Evolutionary conservation across 2,113 vertebrate genomes (phyloP), one percentile per base, ranked within the genome.

Genomic region (Pseudorhombus dupliciocellatus): DNA sequence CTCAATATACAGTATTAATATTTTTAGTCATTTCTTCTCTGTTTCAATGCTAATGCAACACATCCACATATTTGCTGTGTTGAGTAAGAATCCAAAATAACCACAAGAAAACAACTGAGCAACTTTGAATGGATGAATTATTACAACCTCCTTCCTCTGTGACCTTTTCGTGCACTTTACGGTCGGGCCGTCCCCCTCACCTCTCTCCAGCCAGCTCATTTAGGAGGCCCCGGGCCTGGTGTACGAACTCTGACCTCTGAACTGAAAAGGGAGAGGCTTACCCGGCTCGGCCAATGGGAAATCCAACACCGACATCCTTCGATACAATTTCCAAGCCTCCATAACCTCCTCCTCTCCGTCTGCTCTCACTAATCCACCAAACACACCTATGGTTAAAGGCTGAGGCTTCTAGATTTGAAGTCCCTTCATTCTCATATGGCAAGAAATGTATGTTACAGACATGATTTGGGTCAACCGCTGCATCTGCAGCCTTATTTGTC

Each of bases 231-330:
- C 61, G 0, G 89, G 84, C 68, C 70, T 73, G 73, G 42, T 75
- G 60, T 31, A 7, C 80, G 84, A 89, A 54, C 88, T 77, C 79
- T 87, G 79, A 88, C 86, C 85, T 53, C 15, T 75, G 63, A 61
- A 71, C 80, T 89, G 75, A 80, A 87, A 88, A 83, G 79, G 75
- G 74, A 83, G 77, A 84, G 87, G 74, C 79, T 86, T 75, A 78
- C 5, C 79, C 22, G 25, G 57, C 77, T 18, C 4, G 59, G 51
- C 68, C 44, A 75, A 86, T 40, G 60, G 71, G 87, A 89, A 92
- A 88, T 84, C 74, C 85, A 81, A 88, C 77, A 88, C 89, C 73
- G 16, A 54, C 76, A 57, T 77, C 73, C 77, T 75, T 70, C 30
- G 5, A 78, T 81, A 55, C 67, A 60, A 76, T 76, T 80, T 85